Conservation (phyloP, 1,140 invertebrate genomes). For the Scaptomyza hsui region DNA sequence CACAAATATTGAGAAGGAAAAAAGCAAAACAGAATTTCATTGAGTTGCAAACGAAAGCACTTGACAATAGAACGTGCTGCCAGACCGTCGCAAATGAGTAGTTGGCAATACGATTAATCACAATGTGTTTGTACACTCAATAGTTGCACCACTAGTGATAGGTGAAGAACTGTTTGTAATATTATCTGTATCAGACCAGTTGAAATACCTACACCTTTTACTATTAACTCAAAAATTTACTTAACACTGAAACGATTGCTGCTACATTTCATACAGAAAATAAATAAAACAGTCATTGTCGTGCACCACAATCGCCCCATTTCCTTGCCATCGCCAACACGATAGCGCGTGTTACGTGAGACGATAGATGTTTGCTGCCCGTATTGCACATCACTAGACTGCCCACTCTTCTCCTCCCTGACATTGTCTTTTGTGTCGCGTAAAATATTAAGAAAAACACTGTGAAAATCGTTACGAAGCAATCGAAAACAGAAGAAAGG, state of each 20-base stretch:
- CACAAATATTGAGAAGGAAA: constrained; percentile 55
- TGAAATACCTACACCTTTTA: too few relatives aligned
- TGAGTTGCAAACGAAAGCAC: constrained; percentile 42
- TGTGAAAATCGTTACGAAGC: constrained; percentile 51
- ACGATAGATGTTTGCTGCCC: background rate
- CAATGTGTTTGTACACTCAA: background rate
- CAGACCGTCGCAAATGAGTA: background rate
- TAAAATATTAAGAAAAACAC: constrained; percentile 61
- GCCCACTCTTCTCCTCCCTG: constrained; percentile 19
- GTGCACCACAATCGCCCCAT: too few relatives aligned
- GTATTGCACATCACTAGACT: constrained; percentile 12
- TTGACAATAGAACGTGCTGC: constrained; percentile 10
- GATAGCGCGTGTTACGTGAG: background rate
- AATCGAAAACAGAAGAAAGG: constrained; percentile 25
- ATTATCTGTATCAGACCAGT: background rate
- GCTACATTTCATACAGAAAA: too few relatives aligned
- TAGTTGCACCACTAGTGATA: background rate
- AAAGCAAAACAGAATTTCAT: constrained; percentile 46
- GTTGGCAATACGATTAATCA: background rate
- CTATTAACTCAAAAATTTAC: too few relatives aligned
- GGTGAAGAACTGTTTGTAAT: background rate
- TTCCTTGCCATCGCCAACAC: background rate
- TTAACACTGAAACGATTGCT: too few relatives aligned
- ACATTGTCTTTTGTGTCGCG: constrained; percentile 59
- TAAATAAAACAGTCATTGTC: background rate